phyloP scores from a whole-genome alignment of 2,113 vertebrate species.

The Pelobates fuscus region DNA sequence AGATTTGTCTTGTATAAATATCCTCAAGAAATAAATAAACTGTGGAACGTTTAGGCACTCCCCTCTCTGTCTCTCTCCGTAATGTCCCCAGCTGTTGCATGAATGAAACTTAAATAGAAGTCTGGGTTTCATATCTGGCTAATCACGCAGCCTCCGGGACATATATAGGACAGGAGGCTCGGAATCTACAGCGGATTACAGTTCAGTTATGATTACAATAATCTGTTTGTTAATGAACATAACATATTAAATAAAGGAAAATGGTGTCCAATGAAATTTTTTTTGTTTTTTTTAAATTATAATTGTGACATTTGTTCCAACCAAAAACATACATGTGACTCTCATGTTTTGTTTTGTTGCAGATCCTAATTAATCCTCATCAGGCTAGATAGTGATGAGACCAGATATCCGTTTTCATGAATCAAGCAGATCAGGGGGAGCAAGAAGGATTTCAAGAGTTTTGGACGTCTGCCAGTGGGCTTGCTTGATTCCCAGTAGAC shows the following conservation, averaged over 20 bases:
- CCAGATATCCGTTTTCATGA: constrained; percentile 44
- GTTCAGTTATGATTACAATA: constrained; percentile 40
- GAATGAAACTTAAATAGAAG: constrained; percentile 61
- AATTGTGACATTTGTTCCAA: constrained; percentile 31
- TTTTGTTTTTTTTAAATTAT: not conserved
- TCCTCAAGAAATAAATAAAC: constrained; percentile 66
- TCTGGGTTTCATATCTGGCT: constrained; percentile 59
- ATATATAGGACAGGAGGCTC: constrained; percentile 58
- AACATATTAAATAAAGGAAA: constrained; percentile 31
- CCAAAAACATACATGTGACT: constrained; percentile 39
- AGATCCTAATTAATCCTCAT: constrained; percentile 54
- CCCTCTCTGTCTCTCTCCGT: constrained; percentile 58
- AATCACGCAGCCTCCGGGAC: constrained; percentile 55
- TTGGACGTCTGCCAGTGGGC: constrained; percentile 55
- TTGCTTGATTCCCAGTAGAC: constrained; percentile 42
- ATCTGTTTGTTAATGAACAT: constrained; percentile 38
- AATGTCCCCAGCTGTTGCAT: constrained; percentile 61
- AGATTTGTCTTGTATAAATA: constrained; percentile 66
- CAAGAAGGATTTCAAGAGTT: constrained; percentile 47
- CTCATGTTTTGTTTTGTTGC: constrained; percentile 33
- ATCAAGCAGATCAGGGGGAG: constrained; percentile 42
- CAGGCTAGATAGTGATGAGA: constrained; percentile 48
- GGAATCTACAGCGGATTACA: constrained; percentile 24
- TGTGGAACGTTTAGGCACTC: constrained; percentile 61
- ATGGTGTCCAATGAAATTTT: not conserved